These are phyloP conservation scores for Cromileptes altivelis DNA, from an alignment of 2,113 vertebrate genomes.

Conservation along the genomic window DNA sequence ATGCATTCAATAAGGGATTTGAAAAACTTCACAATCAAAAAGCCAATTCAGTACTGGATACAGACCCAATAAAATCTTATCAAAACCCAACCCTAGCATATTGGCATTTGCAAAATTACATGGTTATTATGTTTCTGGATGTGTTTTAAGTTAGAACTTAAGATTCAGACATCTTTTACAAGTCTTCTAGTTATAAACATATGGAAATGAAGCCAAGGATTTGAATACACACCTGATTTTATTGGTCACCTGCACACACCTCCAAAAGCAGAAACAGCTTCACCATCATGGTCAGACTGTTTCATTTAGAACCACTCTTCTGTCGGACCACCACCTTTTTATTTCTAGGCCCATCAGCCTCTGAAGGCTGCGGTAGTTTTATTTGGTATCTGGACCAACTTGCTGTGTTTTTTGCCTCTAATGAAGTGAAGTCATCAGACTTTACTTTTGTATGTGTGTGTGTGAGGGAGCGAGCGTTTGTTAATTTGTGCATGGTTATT, in stretches of 20 bases:
- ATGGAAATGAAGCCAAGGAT: neutral
- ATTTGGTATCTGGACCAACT: conserved; percentile 80
- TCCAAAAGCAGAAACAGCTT: neutral
- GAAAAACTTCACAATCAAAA: neutral
- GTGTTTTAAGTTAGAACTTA: neutral
- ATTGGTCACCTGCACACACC: neutral
- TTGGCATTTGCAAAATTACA: neutral
- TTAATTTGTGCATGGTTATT: conserved; percentile 47
- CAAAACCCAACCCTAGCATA: neutral
- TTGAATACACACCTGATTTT: neutral
- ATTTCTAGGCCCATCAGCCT: conserved; percentile 53
- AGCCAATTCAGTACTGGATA: neutral
- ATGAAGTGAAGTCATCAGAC: conserved; percentile 56
- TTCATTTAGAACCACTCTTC: neutral
- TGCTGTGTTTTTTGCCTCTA: conserved; percentile 71
- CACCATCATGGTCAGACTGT: neutral
- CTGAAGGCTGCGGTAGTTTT: conserved; percentile 34
- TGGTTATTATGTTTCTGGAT: neutral
- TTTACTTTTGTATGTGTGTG: conserved; percentile 17
- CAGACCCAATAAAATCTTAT: neutral
- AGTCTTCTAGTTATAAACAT: neutral
- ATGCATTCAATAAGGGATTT: neutral
- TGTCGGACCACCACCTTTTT: conserved; percentile 31
- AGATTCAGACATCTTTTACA: neutral
- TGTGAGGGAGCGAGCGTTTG: conserved; percentile 11